Evolutionary conservation across 2,888 invertebrate genomes (phyloP).

Genomic region (Heliconius erato): DNA sequence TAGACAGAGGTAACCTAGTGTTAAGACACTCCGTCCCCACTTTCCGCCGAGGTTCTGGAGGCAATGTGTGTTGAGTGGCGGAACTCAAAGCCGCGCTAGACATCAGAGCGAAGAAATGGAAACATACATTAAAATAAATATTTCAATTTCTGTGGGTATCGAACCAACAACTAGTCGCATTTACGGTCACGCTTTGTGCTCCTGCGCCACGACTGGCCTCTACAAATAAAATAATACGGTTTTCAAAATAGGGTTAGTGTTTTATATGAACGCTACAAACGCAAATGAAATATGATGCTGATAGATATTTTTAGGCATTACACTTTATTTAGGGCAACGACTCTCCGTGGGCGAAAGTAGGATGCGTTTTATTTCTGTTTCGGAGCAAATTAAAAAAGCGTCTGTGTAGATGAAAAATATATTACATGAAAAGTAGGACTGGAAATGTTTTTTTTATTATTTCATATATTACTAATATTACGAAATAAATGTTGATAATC

Average conservation of each 20-base stretch:
- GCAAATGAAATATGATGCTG: conserved; percentile 55
- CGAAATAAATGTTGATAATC: neutral
- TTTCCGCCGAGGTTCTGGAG: no score
- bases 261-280: conserved; percentile 58
- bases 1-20: no score
- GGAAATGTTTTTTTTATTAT: neutral
- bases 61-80: no score
- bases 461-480: neutral
- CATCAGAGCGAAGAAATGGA: no score
- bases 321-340: conserved; percentile 70
- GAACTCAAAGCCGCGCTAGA: no score
- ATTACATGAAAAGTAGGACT: neutral
- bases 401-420: conserved; percentile 13
- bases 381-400: conserved; percentile 11
- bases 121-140: no score
- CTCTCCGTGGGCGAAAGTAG: conserved; percentile 59
- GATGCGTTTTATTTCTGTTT: conserved; percentile 41
- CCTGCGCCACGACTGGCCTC: no score
- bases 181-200: no score
- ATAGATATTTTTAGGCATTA: conserved; percentile 66
- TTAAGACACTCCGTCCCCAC: no score
- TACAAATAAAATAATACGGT: no score
- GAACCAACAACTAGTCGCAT: no score
- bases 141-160: no score
- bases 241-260: conserved; percentile 2